Evolutionary conservation across 2,888 invertebrate genomes (phyloP), one percentile per base, ranked within the genome.

Genomic region (Axea sp.): DNA sequence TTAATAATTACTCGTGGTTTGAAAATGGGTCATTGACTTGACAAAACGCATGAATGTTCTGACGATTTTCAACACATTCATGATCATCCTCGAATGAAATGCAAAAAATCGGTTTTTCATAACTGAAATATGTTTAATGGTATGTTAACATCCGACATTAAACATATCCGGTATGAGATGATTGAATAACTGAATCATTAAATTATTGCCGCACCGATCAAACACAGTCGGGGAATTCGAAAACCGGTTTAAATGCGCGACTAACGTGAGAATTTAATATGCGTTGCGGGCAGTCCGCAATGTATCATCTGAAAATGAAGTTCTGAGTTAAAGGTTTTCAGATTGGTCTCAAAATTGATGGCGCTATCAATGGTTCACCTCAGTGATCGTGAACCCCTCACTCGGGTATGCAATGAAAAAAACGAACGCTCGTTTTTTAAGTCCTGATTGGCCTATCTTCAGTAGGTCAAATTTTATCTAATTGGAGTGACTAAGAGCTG

Each of bases 1-100:
- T n/a, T n/a, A 75, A 71, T 71, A 71, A 75, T 75, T 75, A 75
- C 53, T 35, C 19, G 37, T 33, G 57, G 55, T 68, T 57, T 43
- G 49, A 68, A 55, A 57, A 55, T 41, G 30, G 53, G 33, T 45
- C 8, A 11, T 35, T 28, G 62, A 62, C 62, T 41, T 22, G n/a
- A 14, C 24, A 59, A 60, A 41, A 22, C 3, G 31, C 12, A 53
- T 17, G 37, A 35, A 33, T 24, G 11, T 26, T 30, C 35, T 33
- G 24, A 17, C 6, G 31, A 26, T 53, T 45, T 37, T 37, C 45
- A 35, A 26, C 60, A 22, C 35, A 15, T 43, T 53, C 43, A 28
- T 33, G 22, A 51, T 53, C 43, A 28, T 33, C 24, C 22, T 26
- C 6, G 19, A 41, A 26, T 41, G 24, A 49, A 30, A 1, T 7